Conservation (phyloP, 2,888 invertebrate genomes). For the Trichopoda pennipes region DNA sequence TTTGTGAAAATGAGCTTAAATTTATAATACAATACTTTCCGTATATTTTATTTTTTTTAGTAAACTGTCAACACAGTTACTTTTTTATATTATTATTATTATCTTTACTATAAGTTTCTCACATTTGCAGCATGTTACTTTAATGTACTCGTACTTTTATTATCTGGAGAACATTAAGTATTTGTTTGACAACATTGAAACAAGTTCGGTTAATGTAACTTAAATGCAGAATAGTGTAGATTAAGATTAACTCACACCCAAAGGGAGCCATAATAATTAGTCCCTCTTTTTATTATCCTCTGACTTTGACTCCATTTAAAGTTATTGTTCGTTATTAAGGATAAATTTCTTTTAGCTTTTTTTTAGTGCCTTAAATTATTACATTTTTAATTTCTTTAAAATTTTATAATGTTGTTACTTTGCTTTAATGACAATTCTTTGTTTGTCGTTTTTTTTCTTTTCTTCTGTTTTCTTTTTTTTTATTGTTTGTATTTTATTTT, state of each 20-base stretch:
- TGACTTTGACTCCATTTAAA: slow-evolving; percentile 9
- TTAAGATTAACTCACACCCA: slow-evolving; percentile 36
- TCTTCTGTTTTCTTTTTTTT: too few species aligned
- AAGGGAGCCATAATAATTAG: slow-evolving; percentile 25
- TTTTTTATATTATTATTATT: too few species aligned
- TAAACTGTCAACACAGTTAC: too few species aligned
- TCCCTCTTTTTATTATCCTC: neutral
- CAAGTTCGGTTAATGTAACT: slow-evolving; percentile 12
- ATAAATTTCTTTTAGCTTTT: neutral
- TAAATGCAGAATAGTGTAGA: slow-evolving; percentile 32
- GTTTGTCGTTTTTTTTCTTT: neutral
- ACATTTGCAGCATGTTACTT: slow-evolving; percentile 1
- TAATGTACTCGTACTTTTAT: slow-evolving; percentile 19
- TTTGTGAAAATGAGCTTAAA: too few species aligned
- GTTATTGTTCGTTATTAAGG: neutral
- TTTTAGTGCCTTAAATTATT: neutral
- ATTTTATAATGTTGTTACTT: neutral
- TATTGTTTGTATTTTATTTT: neutral
- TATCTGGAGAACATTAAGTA: slow-evolving; percentile 13
- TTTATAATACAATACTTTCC: too few species aligned
- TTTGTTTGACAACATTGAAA: slow-evolving; percentile 25
- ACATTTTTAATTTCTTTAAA: neutral
- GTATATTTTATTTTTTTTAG: too few species aligned
- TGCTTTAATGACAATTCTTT: neutral
- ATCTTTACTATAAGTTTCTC: slow-evolving; percentile 1